Base-by-base conservation (phyloP, 2,888 invertebrate species). In the Torymus texanus region DNA sequence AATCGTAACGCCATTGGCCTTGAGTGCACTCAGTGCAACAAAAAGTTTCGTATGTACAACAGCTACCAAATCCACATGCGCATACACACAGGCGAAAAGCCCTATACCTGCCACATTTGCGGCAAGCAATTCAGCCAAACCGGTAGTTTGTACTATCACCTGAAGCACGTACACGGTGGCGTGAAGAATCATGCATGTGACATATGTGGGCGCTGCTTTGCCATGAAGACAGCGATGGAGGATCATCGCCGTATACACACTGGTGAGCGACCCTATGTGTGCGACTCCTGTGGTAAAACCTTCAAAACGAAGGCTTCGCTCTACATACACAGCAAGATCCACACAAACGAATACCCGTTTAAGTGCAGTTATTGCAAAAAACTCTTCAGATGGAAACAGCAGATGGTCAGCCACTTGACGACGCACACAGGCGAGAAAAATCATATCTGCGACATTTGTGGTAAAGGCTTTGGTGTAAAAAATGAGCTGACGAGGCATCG, bases 111-210 rank as follows among this genome's bases (percentile, higher is more conserved):
- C 82, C 91, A 91, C 13, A 87, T 90, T 56, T 92, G 92, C 84
- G 88, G 88, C 3, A 92, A 92, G 83, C 88, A 87, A 68, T 92
- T 91, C 86, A 88, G 86, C 1, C 91, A 91, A n/a, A 86, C 91
- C 0, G 92, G 92, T 2, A 91, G 91, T 85, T 91, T 92, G 81
- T 91, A 91, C 85, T 92, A 92, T 83, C 93, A 93, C 85, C 85
- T 92, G 81, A 92, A 91, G 80, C 90, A 92, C 84, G 88, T 89
- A 13, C 93, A 93, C 86, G 87, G 86, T 0, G 88, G 89, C 12
- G 86, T 88, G 29, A 91, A 91, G 80, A 91, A 91, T 75, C 91
- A 92, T 86, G 88, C 88, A 56, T 93, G 93, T 84, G 89, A 90
- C 5, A 87, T 90, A 61, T 93, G 93, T 86, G 91, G 91, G 0